phyloP scores from a whole-genome alignment of 1,140 invertebrate species.

The Scaptomyza montana region DNA sequence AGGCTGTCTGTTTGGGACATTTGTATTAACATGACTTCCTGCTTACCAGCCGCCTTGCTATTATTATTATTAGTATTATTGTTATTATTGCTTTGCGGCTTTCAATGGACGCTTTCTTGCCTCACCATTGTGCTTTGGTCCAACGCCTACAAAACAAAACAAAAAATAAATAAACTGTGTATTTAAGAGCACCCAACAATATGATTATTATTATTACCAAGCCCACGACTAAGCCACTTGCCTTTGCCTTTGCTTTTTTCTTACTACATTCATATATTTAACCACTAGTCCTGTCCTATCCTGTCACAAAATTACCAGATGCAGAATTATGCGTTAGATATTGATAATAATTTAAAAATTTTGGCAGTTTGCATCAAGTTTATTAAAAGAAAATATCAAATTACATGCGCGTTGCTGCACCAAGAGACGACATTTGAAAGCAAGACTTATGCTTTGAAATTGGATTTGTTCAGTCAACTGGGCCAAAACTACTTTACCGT shows the following conservation, averaged over 20 bases:
- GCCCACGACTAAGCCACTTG: conserved; percentile 67
- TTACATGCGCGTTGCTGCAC: no score
- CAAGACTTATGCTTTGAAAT: no score
- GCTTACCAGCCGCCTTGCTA: conserved; percentile 43
- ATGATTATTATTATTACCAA: conserved; percentile 78
- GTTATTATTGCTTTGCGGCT: conserved; percentile 73
- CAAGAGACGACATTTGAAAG: no score
- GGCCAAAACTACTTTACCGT: no score
- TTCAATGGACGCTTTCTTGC: conserved; percentile 18
- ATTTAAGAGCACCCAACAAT: conserved; percentile 56
- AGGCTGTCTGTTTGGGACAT: conserved; percentile 52
- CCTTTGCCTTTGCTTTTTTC: conserved; percentile 1
- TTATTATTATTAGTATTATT: conserved; percentile 76
- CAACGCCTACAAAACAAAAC: conserved; percentile 37
- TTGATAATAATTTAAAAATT: no score
- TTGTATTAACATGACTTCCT: conserved; percentile 79
- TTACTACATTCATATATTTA: no score
- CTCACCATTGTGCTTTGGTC: conserved; percentile 56
- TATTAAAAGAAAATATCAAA: no score
- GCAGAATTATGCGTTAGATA: no score
- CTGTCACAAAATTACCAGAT: no score
- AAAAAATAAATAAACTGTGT: conserved; percentile 4
- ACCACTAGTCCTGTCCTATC: no score
- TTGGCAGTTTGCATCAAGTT: no score
- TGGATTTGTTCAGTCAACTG: no score